These are phyloP conservation scores for Zoanthus sociatus DNA, from an alignment of 92 coral and sea anemone genomes.

Conservation along the genomic window DNA sequence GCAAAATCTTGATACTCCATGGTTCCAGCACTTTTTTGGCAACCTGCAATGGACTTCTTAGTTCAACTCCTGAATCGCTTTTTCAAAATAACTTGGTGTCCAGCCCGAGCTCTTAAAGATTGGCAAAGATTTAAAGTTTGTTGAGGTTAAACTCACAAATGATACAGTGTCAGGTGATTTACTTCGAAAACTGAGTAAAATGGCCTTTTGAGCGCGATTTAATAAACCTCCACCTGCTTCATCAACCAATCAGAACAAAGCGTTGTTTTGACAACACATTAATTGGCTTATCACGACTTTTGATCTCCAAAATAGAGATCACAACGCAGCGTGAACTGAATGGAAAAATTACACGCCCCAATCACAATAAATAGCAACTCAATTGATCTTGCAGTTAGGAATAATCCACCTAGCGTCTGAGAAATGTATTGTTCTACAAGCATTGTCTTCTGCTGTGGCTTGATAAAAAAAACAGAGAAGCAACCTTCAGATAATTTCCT, in stretches of 20 bases:
- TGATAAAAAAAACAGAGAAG: neutral
- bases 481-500: too few relatives aligned
- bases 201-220: conserved; percentile 87
- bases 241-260: conserved; percentile 84
- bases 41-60: conserved; percentile 33
- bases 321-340: conserved; percentile 82
- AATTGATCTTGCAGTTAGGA: conserved; percentile 23
- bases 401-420: neutral
- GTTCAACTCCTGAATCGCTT: conserved; percentile 2
- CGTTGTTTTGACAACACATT: conserved; percentile 92
- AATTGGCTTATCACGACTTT: conserved; percentile 97
- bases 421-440: neutral
- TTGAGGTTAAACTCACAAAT: conserved; percentile 8
- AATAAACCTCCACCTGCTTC: conserved; percentile 94
- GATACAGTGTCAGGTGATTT: conserved; percentile 34
- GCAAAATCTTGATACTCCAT: conserved; percentile 91
- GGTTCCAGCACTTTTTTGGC: conserved; percentile 31
- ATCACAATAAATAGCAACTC: conserved; percentile 50
- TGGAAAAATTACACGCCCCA: conserved; percentile 59
- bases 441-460: neutral
- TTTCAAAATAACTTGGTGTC: neutral
- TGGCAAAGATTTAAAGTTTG: conserved; percentile 18
- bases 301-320: conserved; percentile 80
- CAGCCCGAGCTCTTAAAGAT: neutral
- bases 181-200: conserved; percentile 65